Percentiles rank a stretch among this genome's conserved stretches.
These are phyloP conservation scores for Conopomorpha cramerella DNA, from an alignment of 1,140 invertebrate species.

Conservation along the genomic window DNA sequence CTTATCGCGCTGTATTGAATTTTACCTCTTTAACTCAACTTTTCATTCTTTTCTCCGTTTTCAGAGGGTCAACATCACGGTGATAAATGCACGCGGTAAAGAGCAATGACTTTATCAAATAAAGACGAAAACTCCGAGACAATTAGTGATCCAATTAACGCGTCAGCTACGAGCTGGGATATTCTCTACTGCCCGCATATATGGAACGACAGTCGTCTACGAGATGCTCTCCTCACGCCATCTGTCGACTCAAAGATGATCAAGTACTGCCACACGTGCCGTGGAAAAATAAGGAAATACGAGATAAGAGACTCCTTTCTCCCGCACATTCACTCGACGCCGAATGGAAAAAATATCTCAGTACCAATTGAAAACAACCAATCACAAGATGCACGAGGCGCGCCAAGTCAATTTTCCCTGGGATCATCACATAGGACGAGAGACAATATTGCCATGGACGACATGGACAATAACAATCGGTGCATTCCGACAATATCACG, in stretches of 20 bases:
- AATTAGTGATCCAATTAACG: slow-evolving; percentile 7
- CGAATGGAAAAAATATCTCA: slow-evolving; percentile 21
- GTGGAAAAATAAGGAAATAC: slow-evolving; percentile 49
- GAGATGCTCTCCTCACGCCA: slow-evolving; percentile 25
- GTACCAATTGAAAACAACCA: slow-evolving; percentile 9
- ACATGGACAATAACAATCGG: slow-evolving; percentile 13
- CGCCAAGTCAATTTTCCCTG: too few species aligned
- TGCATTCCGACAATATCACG: slow-evolving; percentile 51
- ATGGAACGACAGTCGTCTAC: slow-evolving; percentile 31
- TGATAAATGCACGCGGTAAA: too few species aligned
- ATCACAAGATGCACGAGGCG: too few species aligned
- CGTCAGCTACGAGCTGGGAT: slow-evolving; percentile 15
- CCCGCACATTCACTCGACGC: slow-evolving; percentile 48
- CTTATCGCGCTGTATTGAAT: too few species aligned
- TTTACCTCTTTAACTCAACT: too few species aligned
- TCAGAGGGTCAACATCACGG: too few species aligned
- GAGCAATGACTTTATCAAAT: slow-evolving; percentile 16
- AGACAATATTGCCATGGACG: too few species aligned
- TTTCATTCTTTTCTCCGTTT: too few species aligned
- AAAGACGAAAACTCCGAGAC: slow-evolving; percentile 8
- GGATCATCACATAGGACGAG: too few species aligned
- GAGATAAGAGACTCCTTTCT: slow-evolving; percentile 29
- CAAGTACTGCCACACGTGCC: slow-evolving; percentile 41
- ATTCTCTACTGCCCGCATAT: slow-evolving; percentile 34
- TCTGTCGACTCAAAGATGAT: slow-evolving; percentile 19